Evolutionary conservation across 1,140 invertebrate genomes (phyloP).

Genomic region (Caenorhabditis elegans): WBcel235 BX284605.5:6867501-6868000

Average conservation of each 20-base stretch:
- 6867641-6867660: neutral
- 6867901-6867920: neutral
- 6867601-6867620: neutral
- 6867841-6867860: too few relatives aligned
- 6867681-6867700: neutral
- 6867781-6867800: neutral
- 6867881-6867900: neutral
- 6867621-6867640: neutral
- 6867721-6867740: constrained; percentile 1
- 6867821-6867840: neutral
- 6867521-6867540: neutral
- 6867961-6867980: neutral
- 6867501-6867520: neutral
- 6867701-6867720: too few relatives aligned
- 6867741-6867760: neutral
- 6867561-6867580: constrained; percentile 2
- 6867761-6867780: neutral
- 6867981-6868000: neutral
- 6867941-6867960: neutral
- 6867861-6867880: neutral
- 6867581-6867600: neutral
- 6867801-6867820: neutral
- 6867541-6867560: too few relatives aligned
- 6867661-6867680: neutral
- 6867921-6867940: neutral